Evolutionary conservation across 2,113 vertebrate species (phyloP), one percentile per base, ranked within the genome.

Genomic region (Sebastes fasciatus): DNA sequence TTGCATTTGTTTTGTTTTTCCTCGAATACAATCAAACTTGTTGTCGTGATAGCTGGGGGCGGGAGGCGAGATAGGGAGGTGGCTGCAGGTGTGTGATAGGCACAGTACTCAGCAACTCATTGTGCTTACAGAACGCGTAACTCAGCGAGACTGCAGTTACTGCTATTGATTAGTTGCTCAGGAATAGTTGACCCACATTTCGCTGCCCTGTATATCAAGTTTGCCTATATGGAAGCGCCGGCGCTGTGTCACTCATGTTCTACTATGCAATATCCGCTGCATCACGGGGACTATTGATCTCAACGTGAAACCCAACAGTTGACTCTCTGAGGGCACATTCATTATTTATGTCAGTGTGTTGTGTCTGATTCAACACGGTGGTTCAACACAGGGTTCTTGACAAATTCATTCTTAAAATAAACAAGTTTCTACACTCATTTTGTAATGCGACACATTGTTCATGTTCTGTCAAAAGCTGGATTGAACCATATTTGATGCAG

Each of bases 251-350:
- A 66, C 40, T 8, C 5, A 34, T 40, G 40, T 68, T 68, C 21
- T 23, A 61, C 63, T 54, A 66, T 61, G 54, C 34, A 79, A 80
- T 60, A 51, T 1, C 45, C 8, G 63, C 1, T 80, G 48, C 70
- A 61, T 60, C 68, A 73, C 52, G n/a, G 52, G 17, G 52, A 76
- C 55, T 45, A 85, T 68, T 81, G 86, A 90, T 83, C 52, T 43
- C 21, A n/a, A 21, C 4, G n/a, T 60, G 11, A 75, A 77, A 45
- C 60, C 17, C 66, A 71, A 5, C 65, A 70, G 9, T 21, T 64
- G 67, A 21, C 23, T 55, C 40, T 72, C 51, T 66, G 55, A 65
- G 3, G 34, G 12, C 43, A 45, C 9, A 6, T 34, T 34, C 34
- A 34, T 34, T 8, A 71, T 65, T 55, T 21, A 52, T 51, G 10